These are phyloP conservation scores for Chamaea fasciata DNA, from an alignment of 2,113 vertebrate species.

Conservation along the genomic window DNA sequence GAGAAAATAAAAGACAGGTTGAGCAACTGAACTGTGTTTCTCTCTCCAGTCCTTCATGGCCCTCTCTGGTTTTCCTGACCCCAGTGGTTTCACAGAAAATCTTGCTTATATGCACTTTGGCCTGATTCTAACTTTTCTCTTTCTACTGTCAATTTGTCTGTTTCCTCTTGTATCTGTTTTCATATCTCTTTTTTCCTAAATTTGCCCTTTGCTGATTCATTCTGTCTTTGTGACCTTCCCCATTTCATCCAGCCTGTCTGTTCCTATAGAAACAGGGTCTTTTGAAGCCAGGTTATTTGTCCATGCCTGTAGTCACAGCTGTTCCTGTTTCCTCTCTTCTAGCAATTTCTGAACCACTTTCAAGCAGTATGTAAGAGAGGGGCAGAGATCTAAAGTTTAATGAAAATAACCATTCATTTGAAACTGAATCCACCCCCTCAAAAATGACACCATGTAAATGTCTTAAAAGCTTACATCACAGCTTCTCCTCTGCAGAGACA, in stretches of 20 bases:
- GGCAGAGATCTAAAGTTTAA: not conserved
- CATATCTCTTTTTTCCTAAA: not conserved
- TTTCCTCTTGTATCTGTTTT: not conserved
- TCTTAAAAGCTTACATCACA: not conserved
- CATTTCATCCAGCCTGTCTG: conserved; percentile 22
- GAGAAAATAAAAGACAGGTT: not conserved
- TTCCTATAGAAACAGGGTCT: conserved; percentile 49
- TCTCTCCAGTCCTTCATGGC: not conserved
- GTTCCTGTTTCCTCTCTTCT: not conserved
- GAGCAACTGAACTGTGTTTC: not conserved
- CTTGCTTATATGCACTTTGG: not conserved
- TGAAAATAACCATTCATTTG: not conserved
- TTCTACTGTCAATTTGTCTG: not conserved
- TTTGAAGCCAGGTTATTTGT: not conserved
- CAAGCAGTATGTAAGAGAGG: not conserved
- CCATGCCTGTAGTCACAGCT: not conserved
- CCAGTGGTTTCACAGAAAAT: not conserved
- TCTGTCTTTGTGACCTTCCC: conserved; percentile 25
- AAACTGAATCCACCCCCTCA: not conserved
- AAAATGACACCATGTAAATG: not conserved
- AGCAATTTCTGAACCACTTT: not conserved
- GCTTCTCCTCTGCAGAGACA: not conserved
- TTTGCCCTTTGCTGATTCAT: conserved; percentile 35
- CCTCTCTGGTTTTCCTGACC: not conserved
- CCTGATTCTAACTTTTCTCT: not conserved